Base-by-base conservation (phyloP, 2,888 invertebrate species). In the Tineola bisselliella region DNA sequence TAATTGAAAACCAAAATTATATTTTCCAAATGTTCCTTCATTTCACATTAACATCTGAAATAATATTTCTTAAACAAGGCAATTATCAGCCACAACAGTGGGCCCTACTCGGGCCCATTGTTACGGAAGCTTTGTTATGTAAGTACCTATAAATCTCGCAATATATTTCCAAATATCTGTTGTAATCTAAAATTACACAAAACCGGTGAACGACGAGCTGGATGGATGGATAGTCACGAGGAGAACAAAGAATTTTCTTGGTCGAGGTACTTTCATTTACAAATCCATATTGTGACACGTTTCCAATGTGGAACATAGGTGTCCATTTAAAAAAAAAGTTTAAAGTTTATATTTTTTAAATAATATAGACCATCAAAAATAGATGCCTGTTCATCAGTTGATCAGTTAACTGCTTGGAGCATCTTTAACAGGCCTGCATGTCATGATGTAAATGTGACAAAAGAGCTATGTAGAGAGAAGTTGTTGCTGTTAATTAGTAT, bases 181-280 rank as follows among this genome's bases (percentile, higher is more conserved):
- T 19, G 33, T 33, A 58, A 58, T 58, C 58, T 33, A 10, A 30
- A 58, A 33, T 58, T 33, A 33, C 19, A 56, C n/a, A 56, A 48
- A 48, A 48, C 54, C 12, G 25, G 54, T 54, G 25, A 25, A n/a
- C 54, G 17, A 18, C 19, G 58, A n/a, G n/a, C n/a, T n/a, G n/a
- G n/a, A n/a, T n/a, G n/a, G n/a, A n/a, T n/a, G 58, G 19, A 33
- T 33, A 58, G 58, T 33, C 58, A 15, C 17, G 31, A n/a, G 30
- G 58, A 31, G 58, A 58, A 58, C 58, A 58, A 58, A 58, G 58
- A 30, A n/a, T 31, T 58, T 58, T 58, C 58, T 58, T 58, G 33
- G 58, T 33, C 58, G 58, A 58, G 33, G 58, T 30, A 33, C 58
- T 58, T 58, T 58, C 58, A 58, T 58, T 58, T 58, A n/a, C 58